Conservation (phyloP, 2,113 vertebrate species). For the Actenoides hombroni region DNA sequence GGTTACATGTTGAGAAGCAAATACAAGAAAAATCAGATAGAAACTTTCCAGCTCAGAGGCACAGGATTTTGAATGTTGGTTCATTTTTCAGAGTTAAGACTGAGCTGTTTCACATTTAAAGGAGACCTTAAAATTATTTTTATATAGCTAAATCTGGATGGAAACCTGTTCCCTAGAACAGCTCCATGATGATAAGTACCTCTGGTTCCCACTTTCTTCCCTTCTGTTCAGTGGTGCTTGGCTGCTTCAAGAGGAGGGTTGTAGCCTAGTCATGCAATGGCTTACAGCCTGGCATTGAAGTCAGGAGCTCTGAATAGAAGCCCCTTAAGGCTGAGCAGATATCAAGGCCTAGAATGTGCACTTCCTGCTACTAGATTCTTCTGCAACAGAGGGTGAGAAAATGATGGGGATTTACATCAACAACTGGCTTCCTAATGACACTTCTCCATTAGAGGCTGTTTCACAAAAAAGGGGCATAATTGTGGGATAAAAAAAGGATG, state of each 20-base stretch:
- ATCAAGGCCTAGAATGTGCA: not conserved
- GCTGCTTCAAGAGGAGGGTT: not conserved
- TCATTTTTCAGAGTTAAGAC: not conserved
- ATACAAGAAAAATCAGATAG: not conserved
- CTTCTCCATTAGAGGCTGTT: not conserved
- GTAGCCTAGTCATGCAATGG: not conserved
- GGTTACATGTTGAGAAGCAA: not conserved
- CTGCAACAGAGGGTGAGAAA: not conserved
- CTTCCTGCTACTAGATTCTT: not conserved
- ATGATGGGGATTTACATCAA: not conserved
- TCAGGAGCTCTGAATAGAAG: not conserved
- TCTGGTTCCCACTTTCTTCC: not conserved
- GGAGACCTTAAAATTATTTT: not conserved
- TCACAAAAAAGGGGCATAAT: not conserved
- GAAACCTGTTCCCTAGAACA: not conserved
- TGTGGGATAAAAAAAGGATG: not conserved
- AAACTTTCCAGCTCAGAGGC: not conserved
- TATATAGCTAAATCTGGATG: not conserved
- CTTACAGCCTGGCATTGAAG: not conserved
- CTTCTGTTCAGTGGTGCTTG: not conserved
- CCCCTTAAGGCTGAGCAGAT: not conserved
- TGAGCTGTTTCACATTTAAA: not conserved
- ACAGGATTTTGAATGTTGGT: not conserved
- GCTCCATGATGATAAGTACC: not conserved
- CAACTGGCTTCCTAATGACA: not conserved